Evolutionary conservation across 1,140 invertebrate species (phyloP), one percentile per base, ranked within the genome.

Genomic region (Cyclargus thomasi): DNA sequence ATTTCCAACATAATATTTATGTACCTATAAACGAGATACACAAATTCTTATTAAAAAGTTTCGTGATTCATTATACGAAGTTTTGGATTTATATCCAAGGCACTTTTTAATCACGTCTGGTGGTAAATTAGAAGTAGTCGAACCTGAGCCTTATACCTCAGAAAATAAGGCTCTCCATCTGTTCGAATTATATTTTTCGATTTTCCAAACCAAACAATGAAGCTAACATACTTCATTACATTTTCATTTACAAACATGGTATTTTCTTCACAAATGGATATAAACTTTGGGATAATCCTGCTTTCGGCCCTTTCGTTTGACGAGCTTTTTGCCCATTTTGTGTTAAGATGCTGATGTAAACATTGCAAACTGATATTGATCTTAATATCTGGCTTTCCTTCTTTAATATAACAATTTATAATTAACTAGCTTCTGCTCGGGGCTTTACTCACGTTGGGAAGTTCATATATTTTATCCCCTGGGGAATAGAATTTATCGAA

Each of bases 221-320:
- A 47, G 39, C 39, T 47, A 47, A n/a, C 10, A 47, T 47, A 16
- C 39, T 47, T 47, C 1, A 47, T 47, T 47, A 47, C 39, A 47
- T 47, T 47, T 47, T 47, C 39, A 47, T 47, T 47, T 47, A 47
- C 39, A 47, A 47, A 47, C 39, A 47, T 47, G 8, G 39, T 47
- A 47, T 47, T 16, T 16, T 10, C 36, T 47, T 47, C 36, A 16
- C 14, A 47, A 47, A 47, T 47, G 0, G 39, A 16, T 47, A 14
- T n/a, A n/a, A n/a, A n/a, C 14, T 47, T 16, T 47, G 39, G 11
- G 39, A 47, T 47, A 47, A 47, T 47, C 39, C 14, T 16, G 0
- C 39, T 11, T 47, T 4, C 11, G 14, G 39, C 10, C 39, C 39
- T 47, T 47, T 47, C 2, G 10, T 47, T 14, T 11, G 39, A 47